A percentile compares a stretch with the other conserved stretches of the same genome.
Evolutionary conservation across 2,797 vertebrate species (phyloP).

Genomic region (Poeciliopsis gracilis): DNA sequence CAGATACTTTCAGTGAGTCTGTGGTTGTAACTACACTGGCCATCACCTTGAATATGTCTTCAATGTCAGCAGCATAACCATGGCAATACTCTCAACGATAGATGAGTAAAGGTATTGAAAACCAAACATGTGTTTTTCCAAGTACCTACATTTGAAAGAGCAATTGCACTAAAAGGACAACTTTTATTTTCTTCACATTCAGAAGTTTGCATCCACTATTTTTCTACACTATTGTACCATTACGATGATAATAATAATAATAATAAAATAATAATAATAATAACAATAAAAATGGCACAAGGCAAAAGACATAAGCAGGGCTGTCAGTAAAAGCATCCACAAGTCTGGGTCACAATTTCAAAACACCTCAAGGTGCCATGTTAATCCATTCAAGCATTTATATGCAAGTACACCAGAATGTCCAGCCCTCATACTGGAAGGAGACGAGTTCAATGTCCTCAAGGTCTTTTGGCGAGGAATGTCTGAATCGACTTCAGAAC

Average conservation of each 20-base stretch:
- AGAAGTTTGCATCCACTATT: neutral
- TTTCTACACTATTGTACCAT: neutral
- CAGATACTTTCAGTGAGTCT: too few species aligned
- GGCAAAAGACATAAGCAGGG: neutral
- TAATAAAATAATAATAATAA: too few species aligned
- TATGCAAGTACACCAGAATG: neutral
- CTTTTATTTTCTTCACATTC: neutral
- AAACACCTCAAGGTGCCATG: neutral
- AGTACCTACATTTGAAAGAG: neutral
- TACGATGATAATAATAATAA: neutral
- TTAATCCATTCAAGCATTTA: neutral
- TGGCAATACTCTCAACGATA: neutral
- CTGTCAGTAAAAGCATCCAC: neutral
- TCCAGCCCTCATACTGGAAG: neutral
- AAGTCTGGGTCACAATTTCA: neutral
- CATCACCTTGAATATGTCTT: too few species aligned
- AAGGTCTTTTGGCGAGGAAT: neutral
- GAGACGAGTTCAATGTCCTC: neutral
- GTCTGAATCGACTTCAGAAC: neutral
- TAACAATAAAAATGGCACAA: neutral
- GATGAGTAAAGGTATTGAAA: neutral
- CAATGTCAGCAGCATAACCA: too few species aligned
- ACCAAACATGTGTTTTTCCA: neutral
- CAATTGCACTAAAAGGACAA: neutral
- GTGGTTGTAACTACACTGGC: too few species aligned